These are phyloP conservation scores for Leptonema lineaticorne DNA, from an alignment of 1,140 invertebrate species.

Conservation along the genomic window DNA sequence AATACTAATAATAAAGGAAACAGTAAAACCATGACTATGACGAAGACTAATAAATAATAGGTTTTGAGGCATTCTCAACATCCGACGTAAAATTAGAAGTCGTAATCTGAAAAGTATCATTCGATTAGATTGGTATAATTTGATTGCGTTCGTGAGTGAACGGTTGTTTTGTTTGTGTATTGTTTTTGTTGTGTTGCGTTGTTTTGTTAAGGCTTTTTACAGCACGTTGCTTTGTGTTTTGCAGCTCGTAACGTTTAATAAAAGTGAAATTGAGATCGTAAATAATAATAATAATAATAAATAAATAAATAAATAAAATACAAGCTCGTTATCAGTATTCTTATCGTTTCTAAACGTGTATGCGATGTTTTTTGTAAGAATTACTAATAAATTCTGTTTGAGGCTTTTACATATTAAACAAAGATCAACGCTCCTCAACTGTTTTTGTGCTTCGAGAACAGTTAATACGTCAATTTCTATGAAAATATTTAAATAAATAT, in stretches of 20 bases:
- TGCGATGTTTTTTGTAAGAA: too few species aligned
- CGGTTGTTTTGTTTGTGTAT: conserved; percentile 25
- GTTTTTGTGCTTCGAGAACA: too few species aligned
- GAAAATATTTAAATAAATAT: too few species aligned
- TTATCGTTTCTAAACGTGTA: too few species aligned
- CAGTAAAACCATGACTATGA: conserved; percentile 15
- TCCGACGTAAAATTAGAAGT: conserved; percentile 28
- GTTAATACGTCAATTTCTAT: too few species aligned
- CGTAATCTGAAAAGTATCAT: conserved; percentile 32
- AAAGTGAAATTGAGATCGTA: not conserved
- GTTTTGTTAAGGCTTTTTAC: not conserved
- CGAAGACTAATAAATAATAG: conserved; percentile 24
- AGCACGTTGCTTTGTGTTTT: not conserved
- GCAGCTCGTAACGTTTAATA: not conserved
- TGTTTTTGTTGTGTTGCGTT: not conserved
- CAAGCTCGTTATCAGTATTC: too few species aligned
- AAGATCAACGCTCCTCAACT: too few species aligned
- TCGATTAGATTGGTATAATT: conserved; percentile 31
- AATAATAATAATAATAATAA: not conserved
- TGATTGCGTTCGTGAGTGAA: conserved; percentile 31
- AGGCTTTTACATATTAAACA: too few species aligned
- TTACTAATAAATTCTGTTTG: too few species aligned
- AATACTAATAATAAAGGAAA: conserved; percentile 9
- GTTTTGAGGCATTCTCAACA: conserved; percentile 20
- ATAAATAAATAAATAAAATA: not conserved